phyloP scores from a whole-genome alignment of 2,888 invertebrate species.

The Bombyx huttoni region DNA sequence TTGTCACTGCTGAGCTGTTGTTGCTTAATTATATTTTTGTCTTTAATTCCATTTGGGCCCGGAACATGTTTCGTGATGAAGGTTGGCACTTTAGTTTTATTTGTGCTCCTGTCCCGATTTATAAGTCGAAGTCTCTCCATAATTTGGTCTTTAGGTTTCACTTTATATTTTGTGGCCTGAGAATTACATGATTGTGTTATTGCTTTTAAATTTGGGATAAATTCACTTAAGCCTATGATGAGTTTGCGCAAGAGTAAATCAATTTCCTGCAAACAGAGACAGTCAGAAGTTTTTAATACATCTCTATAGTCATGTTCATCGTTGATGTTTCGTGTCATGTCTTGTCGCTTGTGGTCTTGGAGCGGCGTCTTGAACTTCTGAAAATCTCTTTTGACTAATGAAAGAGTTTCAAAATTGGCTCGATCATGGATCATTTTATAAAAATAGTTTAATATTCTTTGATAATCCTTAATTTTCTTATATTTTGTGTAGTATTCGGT shows the following conservation, averaged over 20 bases:
- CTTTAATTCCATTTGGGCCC: no score
- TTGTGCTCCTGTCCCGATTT: background rate
- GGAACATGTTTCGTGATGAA: no score
- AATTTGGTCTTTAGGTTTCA: background rate
- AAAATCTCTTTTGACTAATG: conserved; percentile 14
- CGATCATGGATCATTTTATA: conserved; percentile 47
- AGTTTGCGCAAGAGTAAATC: background rate
- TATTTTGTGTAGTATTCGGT: conserved; percentile 47
- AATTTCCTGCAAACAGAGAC: background rate
- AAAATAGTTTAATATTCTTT: conserved; percentile 44
- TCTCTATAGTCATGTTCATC: no score
- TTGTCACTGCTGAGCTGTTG: no score
- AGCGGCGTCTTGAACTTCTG: conserved; percentile 8
- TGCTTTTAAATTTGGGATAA: background rate
- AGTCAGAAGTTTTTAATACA: background rate
- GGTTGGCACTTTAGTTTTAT: background rate
- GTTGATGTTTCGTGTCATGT: no score
- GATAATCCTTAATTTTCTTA: conserved; percentile 44
- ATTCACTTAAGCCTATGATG: background rate
- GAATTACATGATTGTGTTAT: background rate
- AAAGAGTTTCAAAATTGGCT: conserved; percentile 18
- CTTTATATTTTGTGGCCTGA: background rate
- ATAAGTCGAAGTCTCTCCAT: background rate
- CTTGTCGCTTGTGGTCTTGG: background rate
- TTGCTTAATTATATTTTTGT: no score